Base-by-base conservation (phyloP, 2,888 invertebrate genomes). In the Mesorhabditis spiculigera region DNA sequence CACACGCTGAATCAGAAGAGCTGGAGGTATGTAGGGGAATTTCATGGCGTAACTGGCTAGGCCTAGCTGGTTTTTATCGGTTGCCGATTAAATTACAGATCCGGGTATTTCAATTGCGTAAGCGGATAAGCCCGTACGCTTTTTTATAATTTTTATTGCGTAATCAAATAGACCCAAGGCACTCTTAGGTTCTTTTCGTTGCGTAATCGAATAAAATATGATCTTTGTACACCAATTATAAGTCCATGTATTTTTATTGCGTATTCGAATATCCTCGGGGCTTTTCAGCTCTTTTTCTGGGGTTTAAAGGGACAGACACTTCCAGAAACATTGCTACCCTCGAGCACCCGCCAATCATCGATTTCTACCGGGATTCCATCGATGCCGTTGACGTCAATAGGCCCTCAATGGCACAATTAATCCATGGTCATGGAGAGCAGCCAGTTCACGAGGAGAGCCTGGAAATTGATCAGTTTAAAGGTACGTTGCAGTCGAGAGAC, bases 361-460 rank as follows among this genome's bases (percentile, higher is more conserved):
- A 89, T 73, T 88, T 89, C 80, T 89, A 89, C 76, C 84, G 88
- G 10, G 87, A 88, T 78, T 82, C 84, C 0, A 50, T 78, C 44
- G 74, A 75, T 13, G 65, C 66, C 65, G 77, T 77, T 4, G 81
- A 80, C 44, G 76, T 73, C 10, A 75, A 75, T 13, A 73, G 84
- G n/a, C 84, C 84, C 10, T 82, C 84, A 42, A 84, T 84, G 84
- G 73, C 81, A 16, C 81, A 84, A 63, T 68, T 84, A 5, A 78
- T 83, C 44, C 77, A 82, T 72, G 83, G 84, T 69, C 77, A 82
- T 72, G 83, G 84, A 69, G 78, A 78, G 62, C 70, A 80, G 65
- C 68, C 71, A 13, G 75, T 73, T 43, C 68, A 71, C 8, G 73
- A 73, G 61, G 73, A 75, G 58, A 50, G 8, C n/a, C 58, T 50